Conservation (phyloP, 1,140 invertebrate species). For the Helicoverpa zea region DNA sequence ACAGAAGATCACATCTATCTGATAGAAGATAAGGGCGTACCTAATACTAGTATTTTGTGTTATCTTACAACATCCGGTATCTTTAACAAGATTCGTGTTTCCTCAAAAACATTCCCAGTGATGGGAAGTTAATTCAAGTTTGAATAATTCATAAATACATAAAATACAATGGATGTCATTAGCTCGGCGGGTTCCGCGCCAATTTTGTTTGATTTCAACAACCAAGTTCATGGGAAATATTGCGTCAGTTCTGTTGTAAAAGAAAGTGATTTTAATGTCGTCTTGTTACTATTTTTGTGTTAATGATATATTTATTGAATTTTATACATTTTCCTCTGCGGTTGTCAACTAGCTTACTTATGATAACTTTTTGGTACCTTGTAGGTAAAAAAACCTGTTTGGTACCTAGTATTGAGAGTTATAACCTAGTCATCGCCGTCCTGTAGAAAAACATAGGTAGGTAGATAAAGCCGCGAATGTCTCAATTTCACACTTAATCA, state of each 20-base stretch:
- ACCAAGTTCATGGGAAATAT: neutral
- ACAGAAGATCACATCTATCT: too few species aligned
- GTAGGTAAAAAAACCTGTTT: too few species aligned
- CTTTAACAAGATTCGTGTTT: slow-evolving; percentile 22
- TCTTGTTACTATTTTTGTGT: too few species aligned
- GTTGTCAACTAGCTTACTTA: too few species aligned
- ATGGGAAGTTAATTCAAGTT: slow-evolving; percentile 46
- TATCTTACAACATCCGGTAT: slow-evolving; percentile 35
- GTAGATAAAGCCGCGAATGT: neutral
- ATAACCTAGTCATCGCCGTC: too few species aligned
- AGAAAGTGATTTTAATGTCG: too few species aligned
- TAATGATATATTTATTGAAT: too few species aligned
- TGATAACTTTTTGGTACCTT: too few species aligned
- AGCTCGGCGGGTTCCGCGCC: slow-evolving; percentile 19
- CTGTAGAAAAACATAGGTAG: too few species aligned
- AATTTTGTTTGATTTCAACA: neutral
- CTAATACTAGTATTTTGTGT: neutral
- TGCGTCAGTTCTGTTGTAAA: too few species aligned
- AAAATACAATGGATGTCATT: slow-evolving; percentile 6
- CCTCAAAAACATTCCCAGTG: slow-evolving; percentile 30
- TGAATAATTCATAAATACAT: slow-evolving; percentile 21
- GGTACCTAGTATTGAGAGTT: too few species aligned
- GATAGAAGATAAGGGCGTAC: neutral
- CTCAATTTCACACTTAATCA: neutral
- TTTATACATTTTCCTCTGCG: too few species aligned